phyloP scores from a whole-genome alignment of 2,888 invertebrate species.

The Chouioia cunea region DNA sequence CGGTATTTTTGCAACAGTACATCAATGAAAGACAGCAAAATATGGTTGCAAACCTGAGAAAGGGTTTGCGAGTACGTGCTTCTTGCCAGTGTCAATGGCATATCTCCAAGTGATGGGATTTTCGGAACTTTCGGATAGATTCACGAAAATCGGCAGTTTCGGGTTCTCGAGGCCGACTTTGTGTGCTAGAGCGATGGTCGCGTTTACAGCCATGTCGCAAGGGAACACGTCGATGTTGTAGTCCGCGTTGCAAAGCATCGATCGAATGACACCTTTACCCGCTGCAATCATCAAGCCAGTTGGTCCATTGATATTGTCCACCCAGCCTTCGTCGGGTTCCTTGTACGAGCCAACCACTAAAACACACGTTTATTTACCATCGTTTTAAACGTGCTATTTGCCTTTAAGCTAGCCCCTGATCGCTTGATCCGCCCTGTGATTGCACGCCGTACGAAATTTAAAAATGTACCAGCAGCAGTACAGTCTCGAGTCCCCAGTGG shows the following conservation, averaged over 20 bases:
- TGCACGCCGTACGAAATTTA: no score
- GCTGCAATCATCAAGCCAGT: slow-evolving; percentile 86
- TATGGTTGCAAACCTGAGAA: slow-evolving; percentile 65
- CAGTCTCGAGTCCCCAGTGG: neutral
- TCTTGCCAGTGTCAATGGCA: slow-evolving; percentile 78
- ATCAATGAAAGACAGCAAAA: no score
- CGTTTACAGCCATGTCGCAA: slow-evolving; percentile 85
- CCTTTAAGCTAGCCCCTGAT: no score
- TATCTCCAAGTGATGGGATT: slow-evolving; percentile 89
- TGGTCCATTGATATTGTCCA: slow-evolving; percentile 91
- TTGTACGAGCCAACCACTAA: slow-evolving; percentile 83
- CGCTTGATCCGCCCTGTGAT: no score
- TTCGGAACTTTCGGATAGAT: slow-evolving; percentile 82
- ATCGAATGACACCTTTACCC: slow-evolving; percentile 87
- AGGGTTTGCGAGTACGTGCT: slow-evolving; percentile 73
- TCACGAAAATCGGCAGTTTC: slow-evolving; percentile 75
- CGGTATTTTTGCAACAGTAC: no score
- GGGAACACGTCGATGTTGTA: slow-evolving; percentile 80
- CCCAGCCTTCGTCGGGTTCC: slow-evolving; percentile 89
- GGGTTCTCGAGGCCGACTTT: slow-evolving; percentile 70
- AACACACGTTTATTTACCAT: slow-evolving; percentile 55
- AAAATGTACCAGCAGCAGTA: neutral
- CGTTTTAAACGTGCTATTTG: no score
- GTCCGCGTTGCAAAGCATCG: slow-evolving; percentile 81
- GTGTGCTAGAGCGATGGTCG: slow-evolving; percentile 82